Percentiles rank a stretch among this genome's conserved stretches.
phyloP scores from a whole-genome alignment of 2,113 vertebrate genomes.

The Psittacula cyanocephala region DNA sequence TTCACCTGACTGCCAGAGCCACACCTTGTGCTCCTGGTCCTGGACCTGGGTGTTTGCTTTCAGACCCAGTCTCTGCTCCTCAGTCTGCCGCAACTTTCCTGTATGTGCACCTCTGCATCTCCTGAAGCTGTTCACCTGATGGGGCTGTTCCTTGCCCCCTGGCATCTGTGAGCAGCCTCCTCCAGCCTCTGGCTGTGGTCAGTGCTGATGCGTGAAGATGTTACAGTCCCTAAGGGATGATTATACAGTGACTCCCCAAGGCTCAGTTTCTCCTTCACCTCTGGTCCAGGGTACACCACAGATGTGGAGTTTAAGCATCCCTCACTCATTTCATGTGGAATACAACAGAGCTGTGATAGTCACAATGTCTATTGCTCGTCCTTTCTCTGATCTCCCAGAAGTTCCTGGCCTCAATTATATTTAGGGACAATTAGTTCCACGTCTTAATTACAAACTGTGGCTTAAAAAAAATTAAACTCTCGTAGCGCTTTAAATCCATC shows the following conservation, averaged over 20 bases:
- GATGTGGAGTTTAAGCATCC: not conserved
- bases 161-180: not conserved
- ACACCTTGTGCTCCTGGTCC: not conserved
- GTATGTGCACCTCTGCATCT: not conserved
- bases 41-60: not conserved
- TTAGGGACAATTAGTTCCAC: not conserved
- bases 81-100: not conserved
- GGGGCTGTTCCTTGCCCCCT: not conserved
- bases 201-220: not conserved
- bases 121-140: not conserved
- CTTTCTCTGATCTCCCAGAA: not conserved
- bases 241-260: not conserved
- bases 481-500: not conserved
- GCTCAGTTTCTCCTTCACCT: not conserved
- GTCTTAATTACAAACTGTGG: not conserved
- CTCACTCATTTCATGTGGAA: not conserved
- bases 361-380: not conserved
- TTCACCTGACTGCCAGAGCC: not conserved
- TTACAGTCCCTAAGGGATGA: not conserved
- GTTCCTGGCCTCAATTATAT: constrained; percentile 9
- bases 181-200: not conserved
- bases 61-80: not conserved
- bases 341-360: not conserved
- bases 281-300: not conserved
- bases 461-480: not conserved